Base-by-base conservation (phyloP, 2,888 invertebrate species). In the Clepsis dumicolana region DNA sequence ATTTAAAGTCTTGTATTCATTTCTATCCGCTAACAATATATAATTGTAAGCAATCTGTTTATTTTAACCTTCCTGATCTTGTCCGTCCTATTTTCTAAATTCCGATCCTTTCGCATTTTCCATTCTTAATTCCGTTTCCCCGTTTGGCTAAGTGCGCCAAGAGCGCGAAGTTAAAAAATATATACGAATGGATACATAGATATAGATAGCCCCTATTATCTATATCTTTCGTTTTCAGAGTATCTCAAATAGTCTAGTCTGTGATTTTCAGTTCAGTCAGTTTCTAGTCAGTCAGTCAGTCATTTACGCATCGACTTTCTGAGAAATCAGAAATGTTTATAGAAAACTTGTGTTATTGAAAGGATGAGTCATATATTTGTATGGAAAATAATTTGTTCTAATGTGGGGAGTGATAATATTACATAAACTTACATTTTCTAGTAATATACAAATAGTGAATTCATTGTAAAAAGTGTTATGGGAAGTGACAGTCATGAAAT, bases 401-500 rank as follows among this genome's bases (percentile, higher is more conserved):
- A 25, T 60, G 24, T 59, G 12, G 16, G 27, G 27, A 56, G 38
- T 63, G 38, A 60, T 24, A 48, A 38, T 14, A 56, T 48, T 53
- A 65, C 18, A 62, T 62, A 44, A 54, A 63, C 32, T 57, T 35
- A 18, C 25, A 27, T 53, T 54, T 60, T 29, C 59, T 53, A 53
- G 18, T 27, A 29, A 50, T 35, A 52, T n/a, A 62, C 61, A 35
- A 54, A 53, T 48, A 48, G 48, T 48, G 38, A 50, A 53, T 52
- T 69, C 57, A 52, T 52, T 60, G 70, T 68, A 67, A 41, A 64
- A 66, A 74, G 80, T 90, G 91, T 84, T 88, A 90, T 90, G 91
- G 90, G 83, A 88, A 88, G 84, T 79, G 79, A 82, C 84, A 86
- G 80, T 86, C 90, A 93, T 93, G 93, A 88, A 90, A 87, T 84